Base-by-base conservation (phyloP, 2,888 invertebrate species). In the Ophion ellenae region DNA sequence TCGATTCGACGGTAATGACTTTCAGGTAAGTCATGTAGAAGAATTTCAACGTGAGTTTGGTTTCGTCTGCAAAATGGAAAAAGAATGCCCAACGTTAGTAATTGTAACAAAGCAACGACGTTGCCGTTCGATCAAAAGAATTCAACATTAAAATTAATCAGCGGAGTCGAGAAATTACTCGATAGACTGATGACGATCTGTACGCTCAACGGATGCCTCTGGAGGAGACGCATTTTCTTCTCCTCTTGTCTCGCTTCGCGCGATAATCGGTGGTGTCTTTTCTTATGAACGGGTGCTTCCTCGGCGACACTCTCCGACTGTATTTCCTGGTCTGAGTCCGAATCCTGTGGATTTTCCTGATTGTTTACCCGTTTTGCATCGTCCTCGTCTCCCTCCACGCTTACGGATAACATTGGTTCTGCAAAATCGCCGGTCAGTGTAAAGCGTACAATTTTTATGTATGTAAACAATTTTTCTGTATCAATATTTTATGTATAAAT, bases 181-280 rank as follows among this genome's bases (percentile, higher is more conserved):
- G 95, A 95, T 63, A 96, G 94, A 88, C 94, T 95, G 14, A 97
- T 95, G 73, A 96, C 95, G 14, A 97, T 94, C 90, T 95, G 95
- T 4, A 98, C 96, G 90, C 95, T 95, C 74, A 98, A 94, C 0
- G 98, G 97, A 94, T 98, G 97, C 88, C 96, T 95, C 90, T 96
- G 96, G 4, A 97, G 93, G 3, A 97, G 94, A 89, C 96, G 96
- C 86, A 95, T 96, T 91, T 95, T 96, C 89, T 96, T 96, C 87
- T 97, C 97, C 92, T 96, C 96, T 84, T 96, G 95, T 84, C 96
- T 96, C 90, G 97, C 97, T 93, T 96, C 95, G 89, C 95, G 95
- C 0, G 96, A 95, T 80, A 96, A 92, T 90, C 96, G 96, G 89
- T 96, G 96, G 88, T 96, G 96, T 66, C 96, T 95, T 90, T 97